Base-by-base conservation (phyloP, 1,140 invertebrate genomes). In the Steinernema khuongi region DNA sequence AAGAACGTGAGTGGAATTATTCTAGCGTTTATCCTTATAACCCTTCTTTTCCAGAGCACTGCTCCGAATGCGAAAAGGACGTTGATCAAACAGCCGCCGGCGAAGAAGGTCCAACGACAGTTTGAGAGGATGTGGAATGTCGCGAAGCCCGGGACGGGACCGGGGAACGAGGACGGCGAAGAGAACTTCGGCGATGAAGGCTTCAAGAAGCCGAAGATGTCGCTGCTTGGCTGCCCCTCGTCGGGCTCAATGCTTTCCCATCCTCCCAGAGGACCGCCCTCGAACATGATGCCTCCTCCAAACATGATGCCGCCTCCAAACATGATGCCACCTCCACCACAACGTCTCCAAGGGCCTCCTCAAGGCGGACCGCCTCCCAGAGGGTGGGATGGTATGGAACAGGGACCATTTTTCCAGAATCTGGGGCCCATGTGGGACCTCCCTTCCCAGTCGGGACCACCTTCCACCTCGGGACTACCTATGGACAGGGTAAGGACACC, bases 61-160 rank as follows among this genome's bases (percentile, higher is more conserved):
- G 14, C 22, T 30, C 2, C 41, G 11, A 50, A 60, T 50, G 68
- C 77, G 30, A 67, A 71, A 18, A 29, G 74, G 73, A 73, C 76
- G 18, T 69, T 82, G 4, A 75, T 83, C 71, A 83, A 84, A 50
- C 81, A 84, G 71, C 81, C 81, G 14, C 82, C 83, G 17, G 79
- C 82, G 1, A 83, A 83, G 71, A 77, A 79, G 67, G 74, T 77
- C 17, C 82, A 83, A 69, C 60, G 83, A 19, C 82, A 83, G 74
- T 83, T 83, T 69, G 82, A 83, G 68, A 29, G 82, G 28, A 83
- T 81, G 74, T 83, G 82, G 82, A 83, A 81, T 70, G 79, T 73
- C 31, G 68, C 67, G 1, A 71, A 80, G 68, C 67, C 68, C 0
- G 75, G 68, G 18, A 79, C 72, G 28, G 31, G 75, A 11, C 78